Evolutionary conservation across 2,888 invertebrate genomes (phyloP).

Genomic region (Drosophila subquinaria): DNA sequence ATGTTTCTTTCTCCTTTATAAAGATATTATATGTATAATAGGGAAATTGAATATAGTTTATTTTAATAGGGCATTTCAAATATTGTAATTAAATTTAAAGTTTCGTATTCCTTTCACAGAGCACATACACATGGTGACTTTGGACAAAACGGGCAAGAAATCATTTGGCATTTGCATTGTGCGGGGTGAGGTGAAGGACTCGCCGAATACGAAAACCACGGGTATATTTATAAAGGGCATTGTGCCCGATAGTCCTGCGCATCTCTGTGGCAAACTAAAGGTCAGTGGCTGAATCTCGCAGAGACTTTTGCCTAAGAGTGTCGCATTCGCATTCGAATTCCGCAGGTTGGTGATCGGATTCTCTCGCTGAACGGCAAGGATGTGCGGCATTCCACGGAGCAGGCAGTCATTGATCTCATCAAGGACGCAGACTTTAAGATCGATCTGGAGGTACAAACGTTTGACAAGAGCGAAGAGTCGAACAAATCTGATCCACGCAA

Average conservation of each 20-base stretch:
- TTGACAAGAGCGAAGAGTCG: conserved; percentile 79
- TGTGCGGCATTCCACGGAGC: conserved; percentile 95
- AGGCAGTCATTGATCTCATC: conserved; percentile 97
- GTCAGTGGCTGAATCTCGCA: conserved; percentile 85
- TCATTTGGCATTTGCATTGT: conserved; percentile 99
- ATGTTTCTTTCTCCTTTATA: no score
- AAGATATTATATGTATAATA: no score
- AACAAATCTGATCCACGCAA: conserved; percentile 72
- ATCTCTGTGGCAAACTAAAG: conserved; percentile 93
- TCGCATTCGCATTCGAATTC: neutral
- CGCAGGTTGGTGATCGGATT: conserved; percentile 84
- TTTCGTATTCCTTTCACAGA: conserved; percentile 55
- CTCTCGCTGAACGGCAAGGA: conserved; percentile 95
- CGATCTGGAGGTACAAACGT: conserved; percentile 93
- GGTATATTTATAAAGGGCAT: conserved; percentile 99
- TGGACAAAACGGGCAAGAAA: conserved; percentile 84
- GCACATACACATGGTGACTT: conserved; percentile 78
- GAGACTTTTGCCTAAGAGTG: conserved; percentile 37
- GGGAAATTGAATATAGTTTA: no score
- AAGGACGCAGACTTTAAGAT: conserved; percentile 95
- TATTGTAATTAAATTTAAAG: neutral
- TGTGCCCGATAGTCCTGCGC: conserved; percentile 96
- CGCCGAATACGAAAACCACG: conserved; percentile 89
- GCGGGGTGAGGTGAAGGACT: conserved; percentile 92
- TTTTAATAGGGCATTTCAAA: no score